phyloP scores from a whole-genome alignment of 1,140 invertebrate species.

The Temnothorax curvispinosus region DNA sequence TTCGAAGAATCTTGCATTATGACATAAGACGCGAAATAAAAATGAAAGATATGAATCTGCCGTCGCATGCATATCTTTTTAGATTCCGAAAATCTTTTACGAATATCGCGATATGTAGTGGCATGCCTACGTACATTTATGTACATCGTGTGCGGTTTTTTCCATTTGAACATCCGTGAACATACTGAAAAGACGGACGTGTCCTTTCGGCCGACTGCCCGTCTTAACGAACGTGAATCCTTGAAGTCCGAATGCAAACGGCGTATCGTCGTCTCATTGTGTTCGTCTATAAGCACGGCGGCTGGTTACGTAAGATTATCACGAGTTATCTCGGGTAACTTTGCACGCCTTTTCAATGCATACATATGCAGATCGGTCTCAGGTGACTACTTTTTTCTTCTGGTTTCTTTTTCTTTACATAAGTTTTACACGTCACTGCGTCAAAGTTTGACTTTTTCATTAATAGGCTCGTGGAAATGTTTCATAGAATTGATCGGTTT shows the following conservation, averaged over 20 bases:
- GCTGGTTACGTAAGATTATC: conserved; percentile 73
- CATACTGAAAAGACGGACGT: conserved; percentile 51
- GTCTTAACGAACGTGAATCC: conserved; percentile 63
- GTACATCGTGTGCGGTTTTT: conserved; percentile 3
- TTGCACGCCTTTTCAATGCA: conserved; percentile 25
- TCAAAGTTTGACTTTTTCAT: neutral
- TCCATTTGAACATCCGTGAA: conserved; percentile 30
- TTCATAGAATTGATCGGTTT: neutral
- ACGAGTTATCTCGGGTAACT: conserved; percentile 56
- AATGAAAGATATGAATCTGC: neutral
- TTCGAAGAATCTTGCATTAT: too few species aligned
- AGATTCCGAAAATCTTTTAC: neutral
- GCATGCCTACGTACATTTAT: neutral
- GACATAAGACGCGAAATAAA: neutral
- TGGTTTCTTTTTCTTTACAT: neutral
- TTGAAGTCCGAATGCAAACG: conserved; percentile 62
- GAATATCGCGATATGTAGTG: neutral
- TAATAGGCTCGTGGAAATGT: neutral
- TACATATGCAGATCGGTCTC: neutral
- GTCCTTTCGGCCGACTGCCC: conserved; percentile 62
- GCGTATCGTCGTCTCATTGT: conserved; percentile 73
- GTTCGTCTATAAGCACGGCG: conserved; percentile 66
- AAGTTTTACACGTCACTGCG: neutral
- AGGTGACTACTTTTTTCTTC: neutral
- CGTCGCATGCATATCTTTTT: neutral